Evolutionary conservation across 64 coral and sea anemone genomes (phyloP), one percentile per base, ranked within the genome.

Genomic region (Montipora efflorescens): DNA sequence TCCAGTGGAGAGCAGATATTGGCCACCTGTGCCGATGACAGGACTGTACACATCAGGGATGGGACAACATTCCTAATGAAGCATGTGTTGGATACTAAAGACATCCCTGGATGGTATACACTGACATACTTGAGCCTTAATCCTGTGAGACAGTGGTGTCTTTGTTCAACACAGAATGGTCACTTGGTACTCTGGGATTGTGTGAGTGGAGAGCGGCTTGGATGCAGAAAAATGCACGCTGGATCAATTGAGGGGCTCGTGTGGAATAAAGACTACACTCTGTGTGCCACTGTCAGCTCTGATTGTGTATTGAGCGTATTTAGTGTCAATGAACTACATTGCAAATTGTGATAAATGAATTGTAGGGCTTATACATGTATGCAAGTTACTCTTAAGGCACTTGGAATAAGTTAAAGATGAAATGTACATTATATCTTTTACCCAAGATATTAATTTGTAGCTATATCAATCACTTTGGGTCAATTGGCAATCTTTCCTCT

Each of bases 91-190:
- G 82, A 90, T 43, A 72, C 94, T 74, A 79, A 94, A 62, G 89
- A 98, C 79, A 83, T 98, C 16, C 88, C 43, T 23, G 96, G 96
- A 0, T 98, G 96, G 96, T 98, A 94, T 76, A 98, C 96, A 13
- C 89, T 98, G 4, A 98, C 96, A 0, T 98, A 98, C 62, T 68
- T 95, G 85, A 86, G 89, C 73, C 85, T 98, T 10, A 91, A 98
- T 83, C 96, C 96, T 48, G 1, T 89, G 14, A 43, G 78, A 46
- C 93, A 98, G 6, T 79, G 55, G 58, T 94, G 92, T 61, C 84
- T 98, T 58, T 98, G 96, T 72, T 92, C 96, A 85, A 98, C 96
- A 74, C 93, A 98, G 79, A 98, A 98, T 80, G 96, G 96, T 19
- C 90, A 84, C 48, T 57, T 98, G 14, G 93, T 90, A 83, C 91